Percentiles rank a stretch among this genome's conserved stretches.
Conservation (phyloP, 2,888 invertebrate species). For the Hanleya hanleyi region DNA sequence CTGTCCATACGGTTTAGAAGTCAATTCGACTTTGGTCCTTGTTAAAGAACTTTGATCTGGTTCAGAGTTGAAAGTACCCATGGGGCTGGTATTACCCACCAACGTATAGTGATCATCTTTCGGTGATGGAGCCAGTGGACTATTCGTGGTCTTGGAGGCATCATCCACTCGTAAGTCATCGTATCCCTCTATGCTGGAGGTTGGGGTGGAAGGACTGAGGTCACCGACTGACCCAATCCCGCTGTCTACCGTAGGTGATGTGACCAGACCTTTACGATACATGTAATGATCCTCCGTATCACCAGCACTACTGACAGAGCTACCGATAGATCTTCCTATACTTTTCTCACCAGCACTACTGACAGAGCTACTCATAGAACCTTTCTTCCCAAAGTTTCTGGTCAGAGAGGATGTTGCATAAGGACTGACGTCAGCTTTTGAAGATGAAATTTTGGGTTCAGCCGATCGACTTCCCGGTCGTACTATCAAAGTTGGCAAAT, state of each 20-base stretch:
- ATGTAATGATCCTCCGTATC: not conserved
- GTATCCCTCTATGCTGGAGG: not conserved
- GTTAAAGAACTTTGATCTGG: no score
- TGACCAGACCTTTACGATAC: not conserved
- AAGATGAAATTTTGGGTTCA: not conserved
- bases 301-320: not conserved
- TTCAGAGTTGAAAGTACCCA: no score
- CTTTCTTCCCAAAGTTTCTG: not conserved
- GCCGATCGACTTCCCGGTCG: not conserved
- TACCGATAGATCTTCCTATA: not conserved
- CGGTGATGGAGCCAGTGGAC: no score
- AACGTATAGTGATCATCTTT: not conserved
- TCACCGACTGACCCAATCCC: slow-evolving; percentile 1
- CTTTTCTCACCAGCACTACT: not conserved
- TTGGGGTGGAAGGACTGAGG: slow-evolving; percentile 4
- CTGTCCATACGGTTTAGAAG: no score
- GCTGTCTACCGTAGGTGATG: slow-evolving; percentile 8
- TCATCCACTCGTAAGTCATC: not conserved
- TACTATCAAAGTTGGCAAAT: not conserved
- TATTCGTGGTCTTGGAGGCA: not conserved
- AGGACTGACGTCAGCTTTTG: not conserved
- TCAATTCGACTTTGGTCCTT: no score
- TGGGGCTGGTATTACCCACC: not conserved
- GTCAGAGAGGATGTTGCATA: not conserved
- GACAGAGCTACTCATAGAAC: not conserved